Evolutionary conservation across 2,113 vertebrate genomes (phyloP), one percentile per base, ranked within the genome.

Genomic region (Amphilophus citrinellus): DNA sequence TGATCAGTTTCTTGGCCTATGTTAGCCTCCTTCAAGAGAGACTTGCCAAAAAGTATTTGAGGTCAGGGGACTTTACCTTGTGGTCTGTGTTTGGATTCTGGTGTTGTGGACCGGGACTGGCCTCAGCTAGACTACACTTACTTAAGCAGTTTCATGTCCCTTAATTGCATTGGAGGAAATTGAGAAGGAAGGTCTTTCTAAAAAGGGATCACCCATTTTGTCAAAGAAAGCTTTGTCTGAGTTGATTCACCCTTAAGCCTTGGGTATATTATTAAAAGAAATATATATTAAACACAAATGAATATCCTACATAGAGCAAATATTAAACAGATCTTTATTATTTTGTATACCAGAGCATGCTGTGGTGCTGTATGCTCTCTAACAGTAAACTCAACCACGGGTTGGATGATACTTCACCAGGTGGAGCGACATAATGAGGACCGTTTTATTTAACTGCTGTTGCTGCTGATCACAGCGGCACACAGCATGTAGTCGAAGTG

Each of bases 321-420:
- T 90, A 89, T 83, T 88, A 82, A 93, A 88, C 57, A 86, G 73
- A 90, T 84, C 18, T 77, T 87, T 90, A 85, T 92, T 91, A 87
- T 94, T 92, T 94, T 92, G 80, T 88, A 93, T 93, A 91, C 86
- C 94, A 95, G 96, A 95, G 95, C 95, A 96, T 95, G 95, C 93
- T 94, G 88, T 88, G 89, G 86, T 91, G 76, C 87, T 61, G 88
- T 91, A 66, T 93, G 92, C 91, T 94, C 89, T 93, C 79, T 80
- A 82, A 88, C 84, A 87, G 93, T 91, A 93, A 90, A 93, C 79
- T 17, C 89, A 92, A 92, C 93, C 90, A 71, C 71, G 84, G 92
- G 93, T 93, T 94, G 5, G 92, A 88, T 88, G 91, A 79, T 87
- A 91, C 84, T 92, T 91, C 86, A 87, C 77, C 84, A 84, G 86